A percentile compares a stretch with the other conserved stretches of the same genome.
phyloP scores from a whole-genome alignment of 2,113 vertebrate species.

The Camarhynchus parvulus region DNA sequence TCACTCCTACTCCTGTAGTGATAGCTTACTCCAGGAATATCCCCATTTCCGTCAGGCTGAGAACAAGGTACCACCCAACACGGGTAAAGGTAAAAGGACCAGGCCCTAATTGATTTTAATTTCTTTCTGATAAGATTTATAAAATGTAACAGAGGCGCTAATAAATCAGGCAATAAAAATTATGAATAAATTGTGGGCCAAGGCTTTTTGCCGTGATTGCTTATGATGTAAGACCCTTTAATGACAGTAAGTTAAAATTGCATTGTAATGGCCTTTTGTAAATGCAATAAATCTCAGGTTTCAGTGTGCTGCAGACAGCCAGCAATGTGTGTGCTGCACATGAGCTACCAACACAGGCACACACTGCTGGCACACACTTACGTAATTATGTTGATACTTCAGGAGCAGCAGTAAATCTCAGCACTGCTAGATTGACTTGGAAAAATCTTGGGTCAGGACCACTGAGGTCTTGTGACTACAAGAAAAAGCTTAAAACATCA shows the following conservation, averaged over 20 bases:
- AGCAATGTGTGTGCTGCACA: slow-evolving; percentile 17
- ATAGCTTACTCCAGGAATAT: slow-evolving; percentile 51
- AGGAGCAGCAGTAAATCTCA: neutral
- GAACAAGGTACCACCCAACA: neutral
- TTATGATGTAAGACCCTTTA: slow-evolving; percentile 62
- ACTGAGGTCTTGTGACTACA: neutral
- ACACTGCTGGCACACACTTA: slow-evolving; percentile 33
- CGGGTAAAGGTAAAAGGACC: neutral
- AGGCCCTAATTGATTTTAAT: slow-evolving; percentile 11
- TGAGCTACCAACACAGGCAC: slow-evolving; percentile 25
- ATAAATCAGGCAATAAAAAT: slow-evolving; percentile 66
- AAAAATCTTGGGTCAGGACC: neutral
- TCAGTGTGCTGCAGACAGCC: slow-evolving; percentile 6
- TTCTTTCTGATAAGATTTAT: slow-evolving; percentile 50
- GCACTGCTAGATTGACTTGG: neutral
- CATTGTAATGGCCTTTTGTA: slow-evolving; percentile 47
- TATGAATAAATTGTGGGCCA: slow-evolving; percentile 30
- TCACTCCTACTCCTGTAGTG: slow-evolving; percentile 39
- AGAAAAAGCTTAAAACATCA: neutral
- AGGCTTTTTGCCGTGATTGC: slow-evolving; percentile 44
- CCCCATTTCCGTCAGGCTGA: neutral
- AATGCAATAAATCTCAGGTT: slow-evolving; percentile 49
- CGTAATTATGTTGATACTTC: slow-evolving; percentile 44
- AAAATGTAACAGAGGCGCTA: neutral
- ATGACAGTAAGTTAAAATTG: slow-evolving; percentile 64